Base-by-base conservation (phyloP, 2,113 vertebrate species). In the Artemisiospiza belli region DNA sequence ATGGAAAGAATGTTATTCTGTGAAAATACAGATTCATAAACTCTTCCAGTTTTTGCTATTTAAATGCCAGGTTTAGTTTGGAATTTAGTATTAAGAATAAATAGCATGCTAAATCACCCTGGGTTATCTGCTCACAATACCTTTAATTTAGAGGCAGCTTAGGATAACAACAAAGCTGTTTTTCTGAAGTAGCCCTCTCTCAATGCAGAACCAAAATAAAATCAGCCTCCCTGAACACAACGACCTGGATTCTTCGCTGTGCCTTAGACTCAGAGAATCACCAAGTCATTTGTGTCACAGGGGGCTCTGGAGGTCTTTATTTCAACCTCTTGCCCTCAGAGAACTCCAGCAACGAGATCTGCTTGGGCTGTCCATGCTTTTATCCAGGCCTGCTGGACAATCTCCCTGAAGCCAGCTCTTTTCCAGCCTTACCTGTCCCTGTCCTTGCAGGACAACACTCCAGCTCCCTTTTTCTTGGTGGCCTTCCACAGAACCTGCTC, bases 21-120 rank as follows among this genome's bases (percentile, higher is more conserved):
- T 47, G 47, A 74, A 89, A 94, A 83, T 18, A 43, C 10, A 77
- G 20, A 89, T 55, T 59, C 18, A 28, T 43, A 80, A 92, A 70
- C 11, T 62, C 31, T 57, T 82, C 1, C 11, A 47, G 54, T 13
- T 78, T 87, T 76, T 9, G 1, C 55, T 64, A 57, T 15, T 83
- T 77, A 93, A 83, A 85, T 62, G 39, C 67, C 75, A 90, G 43
- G 25, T 78, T 79, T 39, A 58, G 27, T 43, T 58, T 63, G 31
- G 39, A 92, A 83, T 62, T 80, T n/a, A 86, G 19, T 68, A 92
- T 51, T 70, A 87, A 94, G 87, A 84, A 74, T 44, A 91, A 91
- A 89, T 30, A 94, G 41, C 55, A 83, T 18, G 10, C 21, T 78
- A 95, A 76, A 90, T 66, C 76, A 73, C 55, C 44, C 80, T 39